Evolutionary conservation across 2,113 vertebrate genomes (phyloP), one percentile per base, ranked within the genome.

Genomic region (Hydrochoerus hydrochaeris): DNA sequence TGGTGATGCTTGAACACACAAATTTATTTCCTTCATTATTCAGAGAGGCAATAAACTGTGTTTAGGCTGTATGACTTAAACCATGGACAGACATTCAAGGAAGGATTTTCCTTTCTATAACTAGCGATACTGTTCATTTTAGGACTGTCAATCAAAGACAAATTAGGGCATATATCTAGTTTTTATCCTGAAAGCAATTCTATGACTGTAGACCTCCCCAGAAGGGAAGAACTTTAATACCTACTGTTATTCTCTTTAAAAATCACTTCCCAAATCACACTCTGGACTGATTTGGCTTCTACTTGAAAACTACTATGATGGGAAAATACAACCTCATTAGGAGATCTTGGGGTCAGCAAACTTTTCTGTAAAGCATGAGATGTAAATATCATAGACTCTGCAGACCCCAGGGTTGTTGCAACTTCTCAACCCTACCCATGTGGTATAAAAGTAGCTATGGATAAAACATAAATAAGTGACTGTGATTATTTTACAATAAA

Each of bases 1-100:
- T 49, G 13, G 52, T 52, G 62, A 78, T 32, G 1, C 83, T 73
- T 16, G 60, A 92, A 91, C 32, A 28, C 60, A 73, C 54, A 46
- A 19, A 60, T 92, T 26, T 49, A 85, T 96, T 94, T 78, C 26
- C n/a, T 85, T 92, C 82, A 71, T 92, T 62, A 73, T 91, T 95
- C 46, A 78, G 62, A 90, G 63, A 13, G 0, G n/a, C 57, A 82
- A 24, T 62, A 32, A 62, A 57, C 67, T 57, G 38, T 85, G 38
- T 67, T 90, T 88, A 90, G 88, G 63, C 87, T 60, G 7, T 19
- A 28, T 82, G 65, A 65, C 17, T 28, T 97, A 85, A 95, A 41
- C 52, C 60, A n/a, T 26, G 19, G 14, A 73, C 24, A 41, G 38
- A 49, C 32, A 0, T 26, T 63, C 1, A 65, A 62, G 69, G 0